Evolutionary conservation across 2,797 vertebrate species (phyloP).

Genomic region (Hydrolagus colliei): DNA sequence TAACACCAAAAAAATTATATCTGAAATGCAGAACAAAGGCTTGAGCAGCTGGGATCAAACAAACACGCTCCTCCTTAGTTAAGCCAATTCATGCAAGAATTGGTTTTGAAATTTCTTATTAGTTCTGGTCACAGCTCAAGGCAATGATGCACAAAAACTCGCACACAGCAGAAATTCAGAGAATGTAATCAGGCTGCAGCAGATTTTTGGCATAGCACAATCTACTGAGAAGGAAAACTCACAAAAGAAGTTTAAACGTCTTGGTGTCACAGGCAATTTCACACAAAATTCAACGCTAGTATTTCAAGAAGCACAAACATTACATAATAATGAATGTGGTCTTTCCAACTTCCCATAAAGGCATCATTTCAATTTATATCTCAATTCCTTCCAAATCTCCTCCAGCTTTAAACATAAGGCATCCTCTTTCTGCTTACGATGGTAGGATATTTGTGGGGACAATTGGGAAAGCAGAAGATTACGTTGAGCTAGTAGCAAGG

Average conservation of each 20-base stretch:
- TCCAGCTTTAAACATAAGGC: not conserved
- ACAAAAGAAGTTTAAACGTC: not conserved
- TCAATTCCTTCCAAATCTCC: not conserved
- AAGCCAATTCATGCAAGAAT: constrained; percentile 17
- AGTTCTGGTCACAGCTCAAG: constrained; percentile 15
- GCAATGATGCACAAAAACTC: constrained; percentile 19
- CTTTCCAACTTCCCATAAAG: not conserved
- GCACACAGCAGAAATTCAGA: not conserved
- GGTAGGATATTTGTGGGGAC: not conserved
- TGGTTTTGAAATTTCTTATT: constrained; percentile 11
- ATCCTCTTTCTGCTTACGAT: not conserved
- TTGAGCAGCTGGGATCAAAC: not conserved
- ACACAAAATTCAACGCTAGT: not conserved
- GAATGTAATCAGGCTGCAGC: not conserved
- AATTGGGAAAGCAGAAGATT: not conserved
- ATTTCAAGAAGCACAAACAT: not conserved
- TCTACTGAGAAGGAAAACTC: not conserved
- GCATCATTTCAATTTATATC: not conserved
- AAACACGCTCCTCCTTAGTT: not conserved
- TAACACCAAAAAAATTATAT: not conserved
- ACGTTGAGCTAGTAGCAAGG: not conserved
- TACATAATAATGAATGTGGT: not conserved
- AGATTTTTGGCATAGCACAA: constrained; percentile 9
- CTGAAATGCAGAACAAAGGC: not conserved
- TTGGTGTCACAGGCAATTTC: constrained; percentile 7